These are phyloP conservation scores for Netelia inedita DNA, from an alignment of 2,888 invertebrate species.

Conservation along the genomic window DNA sequence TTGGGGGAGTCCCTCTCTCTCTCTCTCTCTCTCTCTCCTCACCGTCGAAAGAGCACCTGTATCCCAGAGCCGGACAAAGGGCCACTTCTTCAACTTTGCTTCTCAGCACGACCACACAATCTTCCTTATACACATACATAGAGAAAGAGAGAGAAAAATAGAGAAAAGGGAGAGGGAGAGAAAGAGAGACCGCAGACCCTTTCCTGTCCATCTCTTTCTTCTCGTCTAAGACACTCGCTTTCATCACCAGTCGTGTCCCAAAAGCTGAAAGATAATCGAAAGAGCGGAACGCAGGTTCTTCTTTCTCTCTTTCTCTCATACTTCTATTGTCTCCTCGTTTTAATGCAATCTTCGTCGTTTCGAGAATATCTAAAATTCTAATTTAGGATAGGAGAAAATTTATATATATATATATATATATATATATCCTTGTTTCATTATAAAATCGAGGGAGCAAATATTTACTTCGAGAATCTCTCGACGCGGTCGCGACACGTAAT, in stretches of 20 bases:
- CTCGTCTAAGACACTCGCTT: constrained; percentile 10
- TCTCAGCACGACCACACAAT: constrained; percentile 74
- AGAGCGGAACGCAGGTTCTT: not conserved
- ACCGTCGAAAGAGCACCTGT: constrained; percentile 64
- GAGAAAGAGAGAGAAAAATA: constrained; percentile 13
- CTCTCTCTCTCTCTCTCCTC: not conserved
- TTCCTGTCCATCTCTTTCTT: constrained; percentile 30
- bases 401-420: no score
- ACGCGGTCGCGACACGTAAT: no score
- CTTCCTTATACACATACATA: constrained; percentile 10
- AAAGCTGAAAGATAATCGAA: constrained; percentile 33
- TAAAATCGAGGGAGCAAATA: no score
- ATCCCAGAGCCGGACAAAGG: constrained; percentile 70
- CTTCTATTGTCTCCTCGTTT: not conserved
- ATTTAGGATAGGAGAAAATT: no score
- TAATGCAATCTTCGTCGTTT: no score
- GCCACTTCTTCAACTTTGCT: constrained; percentile 77
- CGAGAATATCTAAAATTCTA: no score
- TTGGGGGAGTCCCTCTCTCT: constrained; percentile 28
- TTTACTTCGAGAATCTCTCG: no score
- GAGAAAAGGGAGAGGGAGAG: constrained; percentile 14
- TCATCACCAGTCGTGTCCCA: not conserved
- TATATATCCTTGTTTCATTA: no score
- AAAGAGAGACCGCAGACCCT: constrained; percentile 45
- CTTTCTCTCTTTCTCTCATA: not conserved